These are phyloP conservation scores for Lepidurus arcticus DNA, from an alignment of 1,140 invertebrate species.

Conservation along the genomic window DNA sequence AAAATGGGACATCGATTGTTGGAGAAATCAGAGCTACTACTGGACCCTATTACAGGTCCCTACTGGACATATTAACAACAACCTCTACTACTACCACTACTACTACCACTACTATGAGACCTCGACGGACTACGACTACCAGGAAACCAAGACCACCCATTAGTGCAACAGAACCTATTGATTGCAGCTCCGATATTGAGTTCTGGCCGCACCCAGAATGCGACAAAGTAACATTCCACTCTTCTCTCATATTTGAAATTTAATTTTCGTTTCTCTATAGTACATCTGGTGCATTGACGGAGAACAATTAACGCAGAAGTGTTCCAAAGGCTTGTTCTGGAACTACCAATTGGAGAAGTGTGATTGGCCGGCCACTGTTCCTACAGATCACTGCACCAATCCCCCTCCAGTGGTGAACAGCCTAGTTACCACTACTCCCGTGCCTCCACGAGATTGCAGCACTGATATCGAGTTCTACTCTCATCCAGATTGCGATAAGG, in stretches of 20 bases:
- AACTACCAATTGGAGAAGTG: background rate
- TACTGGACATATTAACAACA: too few relatives aligned
- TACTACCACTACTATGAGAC: background rate
- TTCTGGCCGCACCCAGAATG: background rate
- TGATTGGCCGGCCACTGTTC: background rate
- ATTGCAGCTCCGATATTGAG: background rate
- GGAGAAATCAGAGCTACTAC: too few relatives aligned
- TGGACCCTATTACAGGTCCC: background rate
- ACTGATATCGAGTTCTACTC: background rate
- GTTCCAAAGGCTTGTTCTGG: constrained; percentile 3
- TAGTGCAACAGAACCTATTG: background rate
- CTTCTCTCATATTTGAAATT: background rate
- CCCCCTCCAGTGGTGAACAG: background rate
- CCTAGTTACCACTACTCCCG: background rate
- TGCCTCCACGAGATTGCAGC: background rate
- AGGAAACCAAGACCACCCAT: background rate
- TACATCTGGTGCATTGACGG: background rate
- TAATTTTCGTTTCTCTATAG: background rate
- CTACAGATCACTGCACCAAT: background rate
- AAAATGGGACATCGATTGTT: too few relatives aligned
- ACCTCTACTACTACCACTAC: too few relatives aligned
- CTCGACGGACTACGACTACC: background rate
- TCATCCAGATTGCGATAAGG: background rate
- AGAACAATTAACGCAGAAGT: background rate
- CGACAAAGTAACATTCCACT: background rate